Evolutionary conservation across 2,113 vertebrate species (phyloP), one percentile per base, ranked within the genome.

Genomic region (Passer domesticus): DNA sequence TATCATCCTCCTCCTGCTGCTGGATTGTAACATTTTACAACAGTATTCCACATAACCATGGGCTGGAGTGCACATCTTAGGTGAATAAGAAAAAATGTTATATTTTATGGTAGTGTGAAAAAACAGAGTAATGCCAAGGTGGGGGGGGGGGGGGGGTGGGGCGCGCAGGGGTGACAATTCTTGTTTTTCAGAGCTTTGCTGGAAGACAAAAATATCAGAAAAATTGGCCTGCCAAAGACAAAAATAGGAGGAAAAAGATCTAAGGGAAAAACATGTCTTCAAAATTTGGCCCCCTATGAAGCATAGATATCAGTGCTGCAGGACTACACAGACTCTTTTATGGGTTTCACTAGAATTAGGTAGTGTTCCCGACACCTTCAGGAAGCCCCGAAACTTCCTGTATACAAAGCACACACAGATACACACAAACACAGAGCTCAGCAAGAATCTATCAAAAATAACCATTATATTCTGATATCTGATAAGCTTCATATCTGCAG

Each of bases 111-210:
- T 50, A 53, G 58, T 11, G 2, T 5, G 9, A 68, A 70, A 80
- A 85, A 60, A 7, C 27, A 1, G 20, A 58, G 18, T 41, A 41
- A 41, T 41, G 14, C 14, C 41, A 41, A 41, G 41, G 41, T 41
- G 16, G 44, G 10, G 13, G 55, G 4, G 7, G 33, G 1, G 0
- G 7, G 7, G 39, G 20, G 6, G 6, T 35, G 7, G n/a, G n/a
- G n/a, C n/a, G n/a, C n/a, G n/a, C n/a, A n/a, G 39, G 20, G 6
- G 6, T 35, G 7, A 37, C 20, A 15, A 18, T 47, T 76, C 14
- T 18, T 75, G 11, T 75, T 84, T 76, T n/a, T n/a, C 25, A 27
- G 28, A 20, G 14, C 11, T 83, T 83, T 93, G 11, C 10, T 53
- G 11, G 37, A 78, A 72, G n/a, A 64, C 5, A 78, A 79, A 12